Evolutionary conservation across 2,113 vertebrate genomes (phyloP).

Genomic region (Craseonycteris thonglongyai): DNA sequence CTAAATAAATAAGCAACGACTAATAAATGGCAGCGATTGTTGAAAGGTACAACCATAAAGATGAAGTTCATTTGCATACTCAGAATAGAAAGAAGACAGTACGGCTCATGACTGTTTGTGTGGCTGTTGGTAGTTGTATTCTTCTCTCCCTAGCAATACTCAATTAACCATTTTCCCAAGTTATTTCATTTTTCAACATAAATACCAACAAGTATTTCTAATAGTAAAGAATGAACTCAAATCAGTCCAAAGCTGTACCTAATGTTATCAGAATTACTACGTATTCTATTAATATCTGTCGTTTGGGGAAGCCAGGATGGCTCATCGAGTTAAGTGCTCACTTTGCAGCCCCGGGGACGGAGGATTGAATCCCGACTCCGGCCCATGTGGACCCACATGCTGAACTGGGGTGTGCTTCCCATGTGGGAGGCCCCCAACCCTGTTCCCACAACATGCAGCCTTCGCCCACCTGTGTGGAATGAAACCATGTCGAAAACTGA

Average conservation of each 20-base stretch:
- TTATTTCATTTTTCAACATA: constrained; percentile 3
- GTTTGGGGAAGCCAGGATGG: too few species aligned
- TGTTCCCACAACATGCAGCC: too few species aligned
- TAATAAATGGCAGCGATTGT: background rate
- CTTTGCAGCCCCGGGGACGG: too few species aligned
- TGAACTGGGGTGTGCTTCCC: too few species aligned
- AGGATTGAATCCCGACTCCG: too few species aligned
- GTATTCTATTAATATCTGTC: too few species aligned
- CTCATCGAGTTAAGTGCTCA: too few species aligned
- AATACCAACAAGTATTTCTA: background rate
- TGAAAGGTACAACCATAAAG: background rate
- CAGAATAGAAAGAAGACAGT: background rate
- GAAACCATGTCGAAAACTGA: too few species aligned
- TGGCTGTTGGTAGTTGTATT: background rate
- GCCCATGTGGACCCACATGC: too few species aligned
- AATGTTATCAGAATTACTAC: background rate
- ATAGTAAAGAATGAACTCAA: background rate
- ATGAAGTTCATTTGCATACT: background rate
- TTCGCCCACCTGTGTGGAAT: too few species aligned
- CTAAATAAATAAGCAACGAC: background rate
- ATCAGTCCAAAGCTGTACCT: background rate
- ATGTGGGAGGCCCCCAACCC: too few species aligned
- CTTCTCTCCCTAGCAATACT: background rate
- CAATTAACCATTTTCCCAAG: background rate
- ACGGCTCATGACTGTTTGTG: background rate